Evolutionary conservation across 2,797 vertebrate genomes (phyloP), one percentile per base, ranked within the genome.

Genomic region (Holocentrus rufus): DNA sequence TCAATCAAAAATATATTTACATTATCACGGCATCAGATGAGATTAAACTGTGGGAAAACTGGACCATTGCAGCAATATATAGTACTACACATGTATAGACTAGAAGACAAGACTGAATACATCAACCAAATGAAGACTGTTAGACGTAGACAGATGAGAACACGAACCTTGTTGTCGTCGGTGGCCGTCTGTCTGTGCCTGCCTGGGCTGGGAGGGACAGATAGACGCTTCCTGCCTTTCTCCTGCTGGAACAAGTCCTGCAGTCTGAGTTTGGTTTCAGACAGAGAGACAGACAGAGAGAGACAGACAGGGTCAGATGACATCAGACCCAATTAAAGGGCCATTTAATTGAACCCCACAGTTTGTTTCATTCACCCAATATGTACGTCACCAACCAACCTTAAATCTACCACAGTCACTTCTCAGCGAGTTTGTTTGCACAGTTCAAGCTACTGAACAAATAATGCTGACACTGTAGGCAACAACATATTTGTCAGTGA

Each of bases 221-320:
- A 97, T 66, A 97, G 93, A 58, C 97, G 95, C 78, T 99, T 99
- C 83, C 95, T 95, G 66, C 98, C 97, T 85, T 99, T 99, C 87
- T 99, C 98, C 90, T 97, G 98, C 82, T 99, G 98, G 88, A 98
- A 99, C 72, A 99, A 90, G 76, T 99, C 98, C 88, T 99, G 98
- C 52, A 99, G 88, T 82, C 98, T 99, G 87, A 23, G 79, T 2
- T 2, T 71, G 70, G 5, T 57, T 31, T 58, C 3, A 31, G 27
- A 27, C 18, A 61, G 42, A 25, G 7, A 46, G 44, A 46, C 44
- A 46, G 42, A 44, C 42, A 44, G 42, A 44, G 42, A 46, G 1
- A 42, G 39, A 14, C 11, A 36, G 34, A 36, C 34, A 36, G 34
- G 14, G 11, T 42, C 39, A 42, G 4, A 14, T 42, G 13, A 13